Evolutionary conservation across 2,797 vertebrate species (phyloP), one percentile per base, ranked within the genome.

Genomic region (Leucoraja ocellata): DNA sequence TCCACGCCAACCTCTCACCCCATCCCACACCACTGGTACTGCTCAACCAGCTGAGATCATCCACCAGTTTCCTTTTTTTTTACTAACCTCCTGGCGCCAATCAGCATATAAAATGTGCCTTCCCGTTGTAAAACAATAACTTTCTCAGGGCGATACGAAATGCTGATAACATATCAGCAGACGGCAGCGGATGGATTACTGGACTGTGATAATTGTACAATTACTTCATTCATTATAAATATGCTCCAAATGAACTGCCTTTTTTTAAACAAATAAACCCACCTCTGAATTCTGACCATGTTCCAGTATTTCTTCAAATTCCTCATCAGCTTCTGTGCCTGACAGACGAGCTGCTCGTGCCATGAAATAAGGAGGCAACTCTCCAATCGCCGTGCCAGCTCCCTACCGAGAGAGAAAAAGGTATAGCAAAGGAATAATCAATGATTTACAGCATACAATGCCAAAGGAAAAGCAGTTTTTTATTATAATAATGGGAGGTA

Each of bases 301-400:
- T 96, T 99, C 99, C 94, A 99, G 97, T 98, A 99, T 99, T 97
- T 99, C 99, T 96, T 99, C 99, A 94, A 99, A 99, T 96, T 99
- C 99, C 95, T 99, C 98, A 93, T 99, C 98, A 63, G 98, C 98
- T 95, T 99, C 99, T 65, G 97, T 97, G 94, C 99, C 99, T 6
- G 99, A 99, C 94, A 98, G 97, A 74, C 99, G 97, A 76, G 98
- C 99, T 0, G 99, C 99, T 94, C 98, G 97, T 2, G 99, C 99
- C 99, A 99, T 99, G 93, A 99, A 99, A 94, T 99, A 99, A 0
- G 99, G 99, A 93, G 99, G 99, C 84, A 99, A 96, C 95, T 99
- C 99, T 94, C 99, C 99, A 1, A 99, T 99, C 94, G 99, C 99
- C 3, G 99, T 99, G 91, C 99, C 99, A 0, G 98, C 97, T 94